Percentiles rank a stretch among this genome's conserved stretches.
phyloP scores from a whole-genome alignment of 2,888 invertebrate species.

The Mystacides longicornis region DNA sequence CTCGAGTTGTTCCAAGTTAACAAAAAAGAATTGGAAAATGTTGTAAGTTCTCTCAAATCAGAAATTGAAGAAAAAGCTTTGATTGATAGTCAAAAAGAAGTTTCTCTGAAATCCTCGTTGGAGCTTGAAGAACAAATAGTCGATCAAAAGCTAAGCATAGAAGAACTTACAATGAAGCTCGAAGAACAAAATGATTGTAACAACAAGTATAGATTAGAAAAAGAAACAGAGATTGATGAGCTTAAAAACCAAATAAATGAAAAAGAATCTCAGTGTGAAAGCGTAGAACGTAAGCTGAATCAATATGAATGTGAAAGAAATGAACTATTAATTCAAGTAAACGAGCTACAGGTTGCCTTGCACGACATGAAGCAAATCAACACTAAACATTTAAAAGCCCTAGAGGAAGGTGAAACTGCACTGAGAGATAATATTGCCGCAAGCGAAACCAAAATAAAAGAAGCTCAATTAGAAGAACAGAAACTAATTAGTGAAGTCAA shows the following conservation, averaged over 20 bases:
- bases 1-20: background rate
- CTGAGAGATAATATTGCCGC: too few relatives aligned
- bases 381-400: too few relatives aligned
- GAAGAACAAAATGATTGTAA: background rate
- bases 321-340: too few relatives aligned
- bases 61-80: background rate
- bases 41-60: background rate
- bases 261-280: too few relatives aligned
- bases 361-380: too few relatives aligned
- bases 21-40: background rate
- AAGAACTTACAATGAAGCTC: background rate
- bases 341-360: too few relatives aligned
- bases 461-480: too few relatives aligned
- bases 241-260: background rate
- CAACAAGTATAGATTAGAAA: background rate
- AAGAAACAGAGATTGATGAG: background rate
- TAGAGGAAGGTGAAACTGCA: too few relatives aligned
- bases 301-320: too few relatives aligned
- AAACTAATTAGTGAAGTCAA: too few relatives aligned
- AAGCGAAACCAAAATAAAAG: too few relatives aligned
- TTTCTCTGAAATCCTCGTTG: background rate
- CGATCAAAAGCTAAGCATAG: background rate
- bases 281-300: too few relatives aligned
- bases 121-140: background rate
- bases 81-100: background rate